Percentiles rank a stretch among this genome's conserved stretches.
phyloP scores from a whole-genome alignment of 2,113 vertebrate species.

The Ascaphus truei region DNA sequence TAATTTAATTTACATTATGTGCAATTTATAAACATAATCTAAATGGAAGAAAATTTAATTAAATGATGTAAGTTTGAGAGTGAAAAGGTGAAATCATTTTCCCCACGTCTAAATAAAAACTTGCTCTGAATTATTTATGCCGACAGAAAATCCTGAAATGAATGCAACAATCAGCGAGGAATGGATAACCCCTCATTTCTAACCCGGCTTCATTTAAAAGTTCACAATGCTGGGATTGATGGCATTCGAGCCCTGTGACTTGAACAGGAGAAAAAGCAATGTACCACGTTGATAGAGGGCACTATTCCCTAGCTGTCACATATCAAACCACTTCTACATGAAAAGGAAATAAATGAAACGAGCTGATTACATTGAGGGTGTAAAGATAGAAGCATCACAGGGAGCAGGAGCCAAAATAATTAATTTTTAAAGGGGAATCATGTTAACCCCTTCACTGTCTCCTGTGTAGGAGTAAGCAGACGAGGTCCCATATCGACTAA shows the following conservation, averaged over 20 bases:
- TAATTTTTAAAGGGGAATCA: neutral
- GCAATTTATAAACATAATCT: neutral
- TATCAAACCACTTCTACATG: slow-evolving; percentile 17
- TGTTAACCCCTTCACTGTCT: neutral
- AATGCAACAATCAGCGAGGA: neutral
- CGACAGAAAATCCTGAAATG: neutral
- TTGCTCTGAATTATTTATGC: neutral
- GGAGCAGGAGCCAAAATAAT: neutral
- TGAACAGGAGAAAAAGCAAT: neutral
- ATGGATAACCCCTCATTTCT: neutral
- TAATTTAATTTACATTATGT: neutral
- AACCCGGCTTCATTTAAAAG: slow-evolving; percentile 6
- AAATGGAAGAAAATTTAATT: neutral
- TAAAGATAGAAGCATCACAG: neutral
- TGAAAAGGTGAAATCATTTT: slow-evolving; percentile 6
- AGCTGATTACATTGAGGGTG: neutral
- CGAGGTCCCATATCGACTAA: too few species aligned
- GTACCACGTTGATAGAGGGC: slow-evolving; percentile 7
- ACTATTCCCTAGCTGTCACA: slow-evolving; percentile 9
- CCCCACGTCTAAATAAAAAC: neutral
- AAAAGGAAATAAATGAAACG: slow-evolving; percentile 29
- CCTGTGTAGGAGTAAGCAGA: too few species aligned
- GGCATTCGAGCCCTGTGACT: slow-evolving; percentile 11
- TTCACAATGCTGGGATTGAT: neutral
- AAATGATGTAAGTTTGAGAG: neutral